These are phyloP conservation scores for Rhyacophila evoluta DNA, from an alignment of 2,888 invertebrate species.

Conservation along the genomic window DNA sequence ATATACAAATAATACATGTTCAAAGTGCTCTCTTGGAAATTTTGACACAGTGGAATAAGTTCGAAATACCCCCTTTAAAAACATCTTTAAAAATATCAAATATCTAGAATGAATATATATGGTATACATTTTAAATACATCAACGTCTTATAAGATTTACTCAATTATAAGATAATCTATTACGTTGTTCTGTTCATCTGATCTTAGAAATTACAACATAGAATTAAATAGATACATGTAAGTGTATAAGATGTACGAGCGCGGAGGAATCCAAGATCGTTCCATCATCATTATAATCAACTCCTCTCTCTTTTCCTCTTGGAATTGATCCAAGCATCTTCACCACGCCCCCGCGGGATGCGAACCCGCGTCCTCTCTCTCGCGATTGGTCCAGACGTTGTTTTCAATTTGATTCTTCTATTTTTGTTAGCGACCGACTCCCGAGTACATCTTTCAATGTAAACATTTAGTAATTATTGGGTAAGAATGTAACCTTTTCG, in stretches of 20 bases:
- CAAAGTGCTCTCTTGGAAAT: too few relatives aligned
- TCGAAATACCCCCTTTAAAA: too few relatives aligned
- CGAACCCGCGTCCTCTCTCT: background rate
- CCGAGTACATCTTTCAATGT: background rate
- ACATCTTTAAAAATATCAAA: too few relatives aligned
- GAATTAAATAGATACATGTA: too few relatives aligned
- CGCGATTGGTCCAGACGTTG: constrained; percentile 14
- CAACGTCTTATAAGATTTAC: too few relatives aligned
- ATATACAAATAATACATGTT: too few relatives aligned
- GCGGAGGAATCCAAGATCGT: background rate
- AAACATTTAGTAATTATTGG: constrained; percentile 9
- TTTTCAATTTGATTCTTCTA: background rate
- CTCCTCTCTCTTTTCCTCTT: constrained; percentile 8
- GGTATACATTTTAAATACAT: too few relatives aligned
- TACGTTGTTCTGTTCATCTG: too few relatives aligned
- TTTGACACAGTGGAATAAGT: too few relatives aligned
- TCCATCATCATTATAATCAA: background rate
- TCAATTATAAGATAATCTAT: too few relatives aligned
- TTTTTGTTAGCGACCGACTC: background rate
- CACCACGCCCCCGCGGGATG: constrained; percentile 23
- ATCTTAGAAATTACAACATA: too few relatives aligned
- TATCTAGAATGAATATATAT: too few relatives aligned
- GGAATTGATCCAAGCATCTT: background rate
- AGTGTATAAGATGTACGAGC: background rate
- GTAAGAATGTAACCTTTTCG: background rate